Conservation (phyloP, 2,113 vertebrate species). For the Oophaga pumilio region DNA sequence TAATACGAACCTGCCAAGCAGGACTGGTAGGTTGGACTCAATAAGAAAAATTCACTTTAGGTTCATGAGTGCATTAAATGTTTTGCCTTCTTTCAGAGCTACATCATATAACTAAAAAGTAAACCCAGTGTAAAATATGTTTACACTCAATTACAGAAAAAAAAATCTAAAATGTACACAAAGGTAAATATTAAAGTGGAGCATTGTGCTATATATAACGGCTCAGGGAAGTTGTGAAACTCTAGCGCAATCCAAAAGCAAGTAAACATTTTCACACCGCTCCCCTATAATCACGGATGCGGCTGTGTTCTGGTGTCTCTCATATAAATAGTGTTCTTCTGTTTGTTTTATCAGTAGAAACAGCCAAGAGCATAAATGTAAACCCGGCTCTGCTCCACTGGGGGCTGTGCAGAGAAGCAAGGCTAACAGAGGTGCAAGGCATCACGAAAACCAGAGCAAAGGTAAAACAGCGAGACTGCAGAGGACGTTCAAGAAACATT, state of each 20-base stretch:
- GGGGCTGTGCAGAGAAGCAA: neutral
- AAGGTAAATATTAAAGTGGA: neutral
- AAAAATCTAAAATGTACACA: neutral
- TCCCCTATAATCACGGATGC: neutral
- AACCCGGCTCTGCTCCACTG: neutral
- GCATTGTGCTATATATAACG: neutral
- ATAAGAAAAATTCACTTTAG: too few relatives aligned
- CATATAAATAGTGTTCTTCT: neutral
- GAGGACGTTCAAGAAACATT: neutral
- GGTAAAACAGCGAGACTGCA: neutral
- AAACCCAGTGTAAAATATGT: neutral
- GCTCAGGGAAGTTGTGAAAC: neutral
- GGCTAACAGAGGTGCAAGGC: neutral
- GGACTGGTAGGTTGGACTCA: too few relatives aligned
- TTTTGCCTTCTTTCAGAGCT: neutral
- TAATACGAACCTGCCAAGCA: too few relatives aligned
- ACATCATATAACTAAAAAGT: neutral
- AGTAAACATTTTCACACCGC: constrained; percentile 1
- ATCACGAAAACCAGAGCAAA: neutral
- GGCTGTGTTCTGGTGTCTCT: neutral
- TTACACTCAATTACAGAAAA: neutral
- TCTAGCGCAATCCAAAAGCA: neutral
- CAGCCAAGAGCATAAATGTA: constrained; percentile 4
- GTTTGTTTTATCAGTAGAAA: neutral
- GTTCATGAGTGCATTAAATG: too few relatives aligned